Evolutionary conservation across 2,797 vertebrate species (phyloP), one percentile per base, ranked within the genome.

Genomic region (Avahi laniger): DNA sequence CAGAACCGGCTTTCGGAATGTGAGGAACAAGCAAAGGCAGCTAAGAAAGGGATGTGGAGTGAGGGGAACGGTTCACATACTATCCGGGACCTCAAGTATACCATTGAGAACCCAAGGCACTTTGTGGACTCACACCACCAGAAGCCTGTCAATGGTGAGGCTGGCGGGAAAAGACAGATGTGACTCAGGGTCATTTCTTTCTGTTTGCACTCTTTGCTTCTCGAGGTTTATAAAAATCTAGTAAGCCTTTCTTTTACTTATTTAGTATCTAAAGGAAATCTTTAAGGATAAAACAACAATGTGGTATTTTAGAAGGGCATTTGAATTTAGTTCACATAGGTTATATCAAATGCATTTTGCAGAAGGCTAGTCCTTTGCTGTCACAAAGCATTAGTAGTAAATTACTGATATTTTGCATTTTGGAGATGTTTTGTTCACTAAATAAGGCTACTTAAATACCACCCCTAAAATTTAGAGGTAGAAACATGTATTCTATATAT

Each of bases 81-180:
- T 24, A 89, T 99, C 97, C 99, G 99, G 0, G 99, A 99, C 94
- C 94, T 99, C 91, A 99, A 99, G 97, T 99, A 99, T 96, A 99
- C 98, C 97, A 99, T 99, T 3, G 99, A 99, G 96, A 99, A 99
- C 97, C 99, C 99, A 0, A 99, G 99, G 76, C 99, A 99, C 98
- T 99, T 99, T 5, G 99, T 99, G 59, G 99, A 99, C 98, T 99
- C 99, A 2, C 98, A 99, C 98, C 99, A 99, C 97, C 99, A 99
- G 99, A 99, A 99, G 93, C 99, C 99, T 0, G 99, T 99, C 88
- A 99, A 99, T 0, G 99, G 99, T 99, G 98, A 99, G 98, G n/a
- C 69, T 38, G 76, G 75, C 0, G 18, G 78, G 72, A 20, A 70
- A 46, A 57, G 75, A 33, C 41, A 17, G 35, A 54, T 33, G 4